Evolutionary conservation across 2,113 vertebrate genomes (phyloP).

Genomic region (Leptobrachium ailaonicum): DNA sequence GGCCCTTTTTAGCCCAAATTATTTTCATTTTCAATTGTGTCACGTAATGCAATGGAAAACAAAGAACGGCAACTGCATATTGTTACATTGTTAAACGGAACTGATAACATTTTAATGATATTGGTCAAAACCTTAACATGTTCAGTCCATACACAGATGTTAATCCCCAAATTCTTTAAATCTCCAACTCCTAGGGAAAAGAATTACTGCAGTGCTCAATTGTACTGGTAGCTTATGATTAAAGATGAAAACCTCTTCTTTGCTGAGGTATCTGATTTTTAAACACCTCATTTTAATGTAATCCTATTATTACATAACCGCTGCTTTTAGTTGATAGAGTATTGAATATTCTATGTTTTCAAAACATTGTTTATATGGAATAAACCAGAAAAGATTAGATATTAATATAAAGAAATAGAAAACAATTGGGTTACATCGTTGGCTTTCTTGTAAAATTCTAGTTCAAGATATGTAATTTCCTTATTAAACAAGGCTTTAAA

Average conservation of each 20-base stretch:
- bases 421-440: not conserved
- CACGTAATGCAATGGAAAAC: too few relatives aligned
- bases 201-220: constrained; percentile 80
- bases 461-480: not conserved
- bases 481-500: not conserved
- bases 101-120: constrained; percentile 69
- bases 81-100: constrained; percentile 58
- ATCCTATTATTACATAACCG: constrained; percentile 82
- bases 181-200: constrained; percentile 74
- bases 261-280: constrained; percentile 80
- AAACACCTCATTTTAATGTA: constrained; percentile 74
- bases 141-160: constrained; percentile 78
- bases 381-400: constrained; percentile 39
- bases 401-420: not conserved
- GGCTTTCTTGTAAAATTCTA: not conserved
- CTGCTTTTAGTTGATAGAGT: constrained; percentile 70
- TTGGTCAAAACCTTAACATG: constrained; percentile 69
- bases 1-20: too few relatives aligned
- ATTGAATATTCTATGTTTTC: constrained; percentile 73
- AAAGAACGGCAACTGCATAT: not conserved
- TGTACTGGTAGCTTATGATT: constrained; percentile 83
- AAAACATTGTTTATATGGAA: constrained; percentile 64
- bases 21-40: too few relatives aligned
- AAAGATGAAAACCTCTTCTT: constrained; percentile 80
- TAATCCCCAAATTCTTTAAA: constrained; percentile 81